Conservation (phyloP, 2,888 invertebrate genomes). For the Pammene aurita region DNA sequence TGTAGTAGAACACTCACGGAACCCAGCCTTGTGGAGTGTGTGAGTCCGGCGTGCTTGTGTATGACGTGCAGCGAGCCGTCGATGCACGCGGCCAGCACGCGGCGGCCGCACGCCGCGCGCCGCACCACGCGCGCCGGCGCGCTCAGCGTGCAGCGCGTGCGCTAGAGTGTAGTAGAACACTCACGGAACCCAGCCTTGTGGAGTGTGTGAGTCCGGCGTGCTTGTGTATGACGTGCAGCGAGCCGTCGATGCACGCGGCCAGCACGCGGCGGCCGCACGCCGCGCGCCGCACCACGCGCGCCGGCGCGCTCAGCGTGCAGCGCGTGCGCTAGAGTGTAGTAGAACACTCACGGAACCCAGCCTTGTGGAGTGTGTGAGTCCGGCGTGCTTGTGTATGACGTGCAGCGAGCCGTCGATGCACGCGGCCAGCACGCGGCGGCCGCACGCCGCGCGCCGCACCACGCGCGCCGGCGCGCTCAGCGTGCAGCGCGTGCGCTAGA, state of each 20-base stretch:
- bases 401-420: conserved; percentile 94
- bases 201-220: conserved; percentile 87
- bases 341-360: conserved; percentile 52
- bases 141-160: conserved; percentile 72
- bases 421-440: conserved; percentile 89
- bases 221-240: conserved; percentile 91
- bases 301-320: conserved; percentile 79
- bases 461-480: conserved; percentile 81
- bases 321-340: conserved; percentile 45
- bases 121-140: conserved; percentile 67
- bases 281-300: conserved; percentile 56
- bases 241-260: conserved; percentile 93
- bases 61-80: conserved; percentile 92
- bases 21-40: conserved; percentile 82
- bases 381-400: conserved; percentile 89
- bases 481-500: conserved; percentile 48
- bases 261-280: conserved; percentile 88
- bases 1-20: too few relatives aligned
- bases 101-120: conserved; percentile 84
- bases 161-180: background rate
- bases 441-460: conserved; percentile 74
- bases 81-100: conserved; percentile 91
- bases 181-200: conserved; percentile 70
- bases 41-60: conserved; percentile 89
- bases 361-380: conserved; percentile 86